Evolutionary conservation across 2,888 invertebrate genomes (phyloP).

Genomic region (Eulithis testata): DNA sequence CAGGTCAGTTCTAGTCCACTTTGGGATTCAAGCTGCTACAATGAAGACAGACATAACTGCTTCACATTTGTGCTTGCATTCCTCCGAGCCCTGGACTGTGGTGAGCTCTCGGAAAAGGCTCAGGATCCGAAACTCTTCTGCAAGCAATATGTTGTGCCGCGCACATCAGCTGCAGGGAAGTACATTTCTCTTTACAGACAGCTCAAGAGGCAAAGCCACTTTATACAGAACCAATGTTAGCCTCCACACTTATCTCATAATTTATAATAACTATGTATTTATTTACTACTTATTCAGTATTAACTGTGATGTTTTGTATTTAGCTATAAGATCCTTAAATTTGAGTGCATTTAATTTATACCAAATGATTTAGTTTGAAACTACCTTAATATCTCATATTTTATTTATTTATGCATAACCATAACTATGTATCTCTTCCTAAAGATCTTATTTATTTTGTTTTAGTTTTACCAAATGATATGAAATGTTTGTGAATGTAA

Average conservation of each 20-base stretch:
- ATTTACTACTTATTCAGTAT: conserved; percentile 76
- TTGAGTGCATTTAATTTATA: conserved; percentile 79
- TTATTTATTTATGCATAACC: conserved; percentile 31
- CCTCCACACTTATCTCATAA: conserved; percentile 43
- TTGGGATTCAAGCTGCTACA: conserved; percentile 89
- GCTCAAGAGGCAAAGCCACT: conserved; percentile 82
- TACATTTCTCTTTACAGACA: conserved; percentile 93
- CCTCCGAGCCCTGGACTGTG: conserved; percentile 88
- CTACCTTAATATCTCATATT: conserved; percentile 38
- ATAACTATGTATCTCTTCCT: conserved; percentile 6
- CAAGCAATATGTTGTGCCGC: conserved; percentile 91
- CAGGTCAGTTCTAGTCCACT: conserved; percentile 83
- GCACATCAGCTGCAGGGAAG: conserved; percentile 92
- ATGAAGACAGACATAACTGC: conserved; percentile 92
- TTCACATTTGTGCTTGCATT: conserved; percentile 94
- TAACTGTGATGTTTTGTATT: conserved; percentile 81
- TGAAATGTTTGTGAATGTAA: conserved; percentile 2
- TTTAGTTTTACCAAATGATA: conserved; percentile 21
- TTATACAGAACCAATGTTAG: conserved; percentile 78
- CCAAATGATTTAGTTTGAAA: conserved; percentile 70
- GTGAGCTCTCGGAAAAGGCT: conserved; percentile 88
- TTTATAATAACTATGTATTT: conserved; percentile 56
- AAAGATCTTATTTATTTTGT: conserved; percentile 2
- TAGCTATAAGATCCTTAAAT: conserved; percentile 69
- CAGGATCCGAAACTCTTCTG: conserved; percentile 89